Base-by-base conservation (phyloP, 2,888 invertebrate genomes). In the Polietes domitor region DNA sequence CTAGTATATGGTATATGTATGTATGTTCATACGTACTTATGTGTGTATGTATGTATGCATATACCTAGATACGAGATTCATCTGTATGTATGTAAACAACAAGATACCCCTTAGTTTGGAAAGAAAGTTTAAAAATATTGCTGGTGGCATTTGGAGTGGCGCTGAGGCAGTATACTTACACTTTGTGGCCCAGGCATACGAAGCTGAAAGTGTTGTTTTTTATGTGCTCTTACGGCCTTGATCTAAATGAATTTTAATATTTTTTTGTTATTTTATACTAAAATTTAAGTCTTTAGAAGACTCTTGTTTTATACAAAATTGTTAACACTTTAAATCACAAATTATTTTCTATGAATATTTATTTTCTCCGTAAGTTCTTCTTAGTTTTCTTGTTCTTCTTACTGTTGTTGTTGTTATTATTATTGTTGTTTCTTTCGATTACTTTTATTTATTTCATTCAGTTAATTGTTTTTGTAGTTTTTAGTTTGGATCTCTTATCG, bases 141-240 rank as follows among this genome's bases (percentile, higher is more conserved):
- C n/a, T 12, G 32, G 32, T 32, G 15, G 15, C n/a, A 47, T 47
- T 12, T 47, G 47, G n/a, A 47, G 47, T n/a, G 15, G n/a, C 1
- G 47, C 2, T 2, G 2, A 53, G 21, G 58, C 10, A 24, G 58
- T 47, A 21, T 74, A 74, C 79, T 80, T 74, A 80, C 79, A 65
- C 65, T 79, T 79, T 41, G 72, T 79, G 83, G 72, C 77, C 83
- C 83, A 86, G 86, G 85, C 86, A 86, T 86, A 85, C 83, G 82
- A 86, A 84, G 77, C 41, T 41, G 72, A 76, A 80, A 74, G 15
- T 58, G 28, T 61, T 78, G 77, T 43, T 19, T 21, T 75, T 72
- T 72, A 78, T 28, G 74, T 76, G 55, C 79, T 61, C 37, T 32
- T 65, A 71, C 72, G 78, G 71, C 78, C 81, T 81, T 84, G 84